Evolutionary conservation across 2,797 vertebrate species (phyloP).

Genomic region (Monodelphis domestica): DNA sequence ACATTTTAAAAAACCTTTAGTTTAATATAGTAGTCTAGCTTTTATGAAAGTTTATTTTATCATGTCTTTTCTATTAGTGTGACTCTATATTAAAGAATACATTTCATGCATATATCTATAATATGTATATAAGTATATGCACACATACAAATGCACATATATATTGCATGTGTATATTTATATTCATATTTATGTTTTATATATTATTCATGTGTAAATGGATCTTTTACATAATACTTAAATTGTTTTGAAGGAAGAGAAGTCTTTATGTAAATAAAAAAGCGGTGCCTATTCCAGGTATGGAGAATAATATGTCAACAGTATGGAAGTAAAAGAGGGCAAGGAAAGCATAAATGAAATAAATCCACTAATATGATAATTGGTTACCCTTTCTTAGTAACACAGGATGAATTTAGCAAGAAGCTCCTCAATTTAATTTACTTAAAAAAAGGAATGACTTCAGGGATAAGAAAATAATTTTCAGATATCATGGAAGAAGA

Average conservation of each 20-base stretch:
- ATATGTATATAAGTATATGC: not conserved
- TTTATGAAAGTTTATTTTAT: not conserved
- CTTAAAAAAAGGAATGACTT: not conserved
- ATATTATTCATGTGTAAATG: too few relatives aligned
- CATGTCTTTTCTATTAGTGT: not conserved
- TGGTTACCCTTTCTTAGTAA: not conserved
- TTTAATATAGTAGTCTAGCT: too few relatives aligned
- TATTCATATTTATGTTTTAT: too few relatives aligned
- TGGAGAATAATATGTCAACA: not conserved
- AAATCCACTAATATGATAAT: not conserved
- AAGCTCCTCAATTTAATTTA: not conserved
- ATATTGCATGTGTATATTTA: not conserved
- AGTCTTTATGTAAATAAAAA: not conserved
- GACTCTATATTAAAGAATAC: not conserved
- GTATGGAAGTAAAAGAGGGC: not conserved
- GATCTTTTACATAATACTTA: too few relatives aligned
- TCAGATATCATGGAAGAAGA: not conserved
- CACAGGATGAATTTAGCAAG: not conserved
- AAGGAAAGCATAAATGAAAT: not conserved
- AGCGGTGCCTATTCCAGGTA: not conserved
- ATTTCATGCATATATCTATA: not conserved
- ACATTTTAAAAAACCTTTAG: not conserved
- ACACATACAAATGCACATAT: not conserved
- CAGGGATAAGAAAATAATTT: not conserved
- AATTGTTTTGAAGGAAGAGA: not conserved